These are phyloP conservation scores for Scaptodrosophila lebanonensis DNA, from an alignment of 1,140 invertebrate species.

Conservation along the genomic window DNA sequence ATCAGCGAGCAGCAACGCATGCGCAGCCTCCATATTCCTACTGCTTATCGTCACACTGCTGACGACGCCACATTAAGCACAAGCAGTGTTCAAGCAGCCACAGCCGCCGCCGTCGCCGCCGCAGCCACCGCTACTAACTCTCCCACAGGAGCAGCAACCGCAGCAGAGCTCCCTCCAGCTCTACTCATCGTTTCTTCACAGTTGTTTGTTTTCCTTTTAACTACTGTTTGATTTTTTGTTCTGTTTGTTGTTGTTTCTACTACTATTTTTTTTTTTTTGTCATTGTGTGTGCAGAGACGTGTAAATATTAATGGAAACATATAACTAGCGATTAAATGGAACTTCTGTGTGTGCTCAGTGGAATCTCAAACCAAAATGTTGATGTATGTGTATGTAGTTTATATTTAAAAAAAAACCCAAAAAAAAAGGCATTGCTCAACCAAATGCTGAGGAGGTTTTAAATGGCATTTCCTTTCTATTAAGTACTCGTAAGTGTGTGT, in stretches of 20 bases:
- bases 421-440: not conserved
- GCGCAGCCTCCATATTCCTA: constrained; percentile 10
- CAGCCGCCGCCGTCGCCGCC: constrained; percentile 7
- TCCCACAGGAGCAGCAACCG: constrained; percentile 15
- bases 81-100: not conserved
- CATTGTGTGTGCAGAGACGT: constrained; percentile 9
- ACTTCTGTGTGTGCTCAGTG: too few relatives aligned
- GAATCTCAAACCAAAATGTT: too few relatives aligned
- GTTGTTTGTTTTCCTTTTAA: constrained; percentile 28
- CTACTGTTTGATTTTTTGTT: constrained; percentile 6
- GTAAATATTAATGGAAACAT: constrained; percentile 35
- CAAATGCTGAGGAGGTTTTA: too few relatives aligned
- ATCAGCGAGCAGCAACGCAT: constrained; percentile 28
- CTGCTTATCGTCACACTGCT: constrained; percentile 37
- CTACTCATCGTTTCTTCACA: constrained; percentile 11
- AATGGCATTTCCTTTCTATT: too few relatives aligned
- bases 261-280: not conserved
- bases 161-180: constrained; percentile 23
- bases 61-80: not conserved
- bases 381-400: constrained; percentile 27
- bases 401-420: constrained; percentile 28
- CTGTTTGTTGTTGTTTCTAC: not conserved
- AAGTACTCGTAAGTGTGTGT: too few relatives aligned
- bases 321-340: constrained; percentile 10
- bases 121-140: constrained; percentile 27